Base-by-base conservation (phyloP, 2,888 invertebrate species). In the Polydesmus complanatus region DNA sequence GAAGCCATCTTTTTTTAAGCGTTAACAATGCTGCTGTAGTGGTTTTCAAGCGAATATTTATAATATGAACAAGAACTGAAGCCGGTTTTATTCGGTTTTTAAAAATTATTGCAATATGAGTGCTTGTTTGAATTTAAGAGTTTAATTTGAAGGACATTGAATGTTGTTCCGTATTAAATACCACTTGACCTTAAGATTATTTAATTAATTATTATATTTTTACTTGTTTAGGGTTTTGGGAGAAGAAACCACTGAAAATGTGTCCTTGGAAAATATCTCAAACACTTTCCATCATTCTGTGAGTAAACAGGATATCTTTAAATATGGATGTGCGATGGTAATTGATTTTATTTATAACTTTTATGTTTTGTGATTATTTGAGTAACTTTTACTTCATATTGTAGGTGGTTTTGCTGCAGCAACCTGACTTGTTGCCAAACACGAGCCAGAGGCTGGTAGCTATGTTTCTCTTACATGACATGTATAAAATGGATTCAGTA, bases 231-330 rank as follows among this genome's bases (percentile, higher is more conserved):
- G 85, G 70, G 78, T 86, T 68, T 78, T 87, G 68, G 83, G 83
- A 64, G 84, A 84, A 70, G 83, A 83, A 72, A 83, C 82, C 63
- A 81, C 86, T 27, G 85, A 85, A 71, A 80, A 81, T 61, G 84
- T 85, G 71, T 82, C 83, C 27, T 78, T 92, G 70, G 91, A 92
- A 69, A 79, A 80, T 53, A 79, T 92, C 68, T 83, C 85, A 58
- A 78, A 80, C 67, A 85, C 86, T 70, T 78, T 90, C 51, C 86
- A 86, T 70, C 87, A 86, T 71, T 81, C 82, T 67, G 90, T 91
- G 72, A 80, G 83, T 23, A 83, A 83, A 72, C 80, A 83, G 58
- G 88, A 89, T 69, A 83, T 84, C 72, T 89, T 87, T 70, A 88
- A 87, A 76, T 81, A 83, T 61, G 83, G 82, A 55, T 78, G 78